Evolutionary conservation across 2,888 invertebrate genomes (phyloP).

Genomic region (Halocaridina rubra): DNA sequence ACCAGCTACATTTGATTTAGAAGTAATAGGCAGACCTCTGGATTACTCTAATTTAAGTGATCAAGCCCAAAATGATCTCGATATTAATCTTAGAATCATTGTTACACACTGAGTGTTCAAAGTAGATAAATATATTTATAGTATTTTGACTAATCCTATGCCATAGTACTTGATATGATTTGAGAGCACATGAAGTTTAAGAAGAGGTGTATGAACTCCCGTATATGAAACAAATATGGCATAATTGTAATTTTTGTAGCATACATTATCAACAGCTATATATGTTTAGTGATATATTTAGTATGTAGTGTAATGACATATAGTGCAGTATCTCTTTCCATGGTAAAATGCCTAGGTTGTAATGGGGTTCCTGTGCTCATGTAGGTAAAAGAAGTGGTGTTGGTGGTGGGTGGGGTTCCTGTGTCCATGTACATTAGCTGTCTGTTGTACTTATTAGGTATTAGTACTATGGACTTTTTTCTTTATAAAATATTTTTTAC

Average conservation of each 20-base stretch:
- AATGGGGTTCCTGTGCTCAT: no score
- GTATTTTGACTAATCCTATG: not conserved
- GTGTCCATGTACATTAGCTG: conserved; percentile 45
- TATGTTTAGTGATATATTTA: not conserved
- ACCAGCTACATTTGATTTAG: conserved; percentile 72
- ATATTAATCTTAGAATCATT: conserved; percentile 59
- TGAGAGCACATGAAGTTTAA: no score
- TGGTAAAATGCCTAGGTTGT: no score
- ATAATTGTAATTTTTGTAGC: not conserved
- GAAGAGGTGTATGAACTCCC: no score
- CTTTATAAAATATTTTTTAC: no score
- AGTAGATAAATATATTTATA: conserved; percentile 16
- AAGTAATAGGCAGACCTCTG: conserved; percentile 70
- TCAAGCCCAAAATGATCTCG: conserved; percentile 44
- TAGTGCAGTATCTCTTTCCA: no score
- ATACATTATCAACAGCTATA: not conserved
- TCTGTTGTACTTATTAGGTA: conserved; percentile 45
- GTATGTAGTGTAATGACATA: no score
- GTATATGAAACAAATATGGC: not conserved
- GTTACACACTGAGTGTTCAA: conserved; percentile 39
- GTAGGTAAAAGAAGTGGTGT: no score
- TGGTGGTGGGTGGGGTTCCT: no score
- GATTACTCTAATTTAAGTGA: conserved; percentile 55
- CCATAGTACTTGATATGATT: not conserved
- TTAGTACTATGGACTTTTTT: no score